phyloP scores from a whole-genome alignment of 2,888 invertebrate species.

The Lepidochrysops patricia region DNA sequence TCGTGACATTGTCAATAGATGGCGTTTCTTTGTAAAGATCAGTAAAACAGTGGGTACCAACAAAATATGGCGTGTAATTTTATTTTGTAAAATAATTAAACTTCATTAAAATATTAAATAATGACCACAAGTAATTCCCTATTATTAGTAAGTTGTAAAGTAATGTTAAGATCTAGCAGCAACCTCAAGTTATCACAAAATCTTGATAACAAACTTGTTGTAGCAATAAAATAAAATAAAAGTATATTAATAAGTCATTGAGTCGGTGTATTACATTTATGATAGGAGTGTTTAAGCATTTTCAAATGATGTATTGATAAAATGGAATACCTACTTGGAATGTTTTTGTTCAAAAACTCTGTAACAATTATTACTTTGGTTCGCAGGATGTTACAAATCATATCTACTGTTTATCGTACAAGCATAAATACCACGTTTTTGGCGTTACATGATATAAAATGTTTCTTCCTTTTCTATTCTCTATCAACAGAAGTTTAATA shows the following conservation, averaged over 20 bases:
- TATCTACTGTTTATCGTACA: background rate
- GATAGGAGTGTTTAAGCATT: no score
- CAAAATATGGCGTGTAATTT: background rate
- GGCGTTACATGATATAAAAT: background rate
- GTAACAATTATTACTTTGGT: no score
- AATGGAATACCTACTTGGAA: no score
- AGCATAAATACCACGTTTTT: background rate
- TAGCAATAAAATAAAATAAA: no score
- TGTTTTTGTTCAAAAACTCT: no score
- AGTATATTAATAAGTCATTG: no score
- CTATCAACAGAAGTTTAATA: background rate
- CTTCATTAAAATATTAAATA: background rate
- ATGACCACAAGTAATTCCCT: background rate
- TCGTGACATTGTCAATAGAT: background rate
- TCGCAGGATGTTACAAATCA: no score
- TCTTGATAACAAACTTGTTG: background rate
- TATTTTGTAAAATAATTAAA: background rate
- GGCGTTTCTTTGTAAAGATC: background rate
- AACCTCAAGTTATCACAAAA: background rate
- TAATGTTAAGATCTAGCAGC: background rate
- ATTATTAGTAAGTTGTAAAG: background rate
- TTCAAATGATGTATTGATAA: no score
- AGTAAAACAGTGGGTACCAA: background rate
- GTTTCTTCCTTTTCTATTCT: background rate
- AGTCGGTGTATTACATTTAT: no score